phyloP scores from a whole-genome alignment of 2,888 invertebrate genomes.

The Plagodis pulveraria region DNA sequence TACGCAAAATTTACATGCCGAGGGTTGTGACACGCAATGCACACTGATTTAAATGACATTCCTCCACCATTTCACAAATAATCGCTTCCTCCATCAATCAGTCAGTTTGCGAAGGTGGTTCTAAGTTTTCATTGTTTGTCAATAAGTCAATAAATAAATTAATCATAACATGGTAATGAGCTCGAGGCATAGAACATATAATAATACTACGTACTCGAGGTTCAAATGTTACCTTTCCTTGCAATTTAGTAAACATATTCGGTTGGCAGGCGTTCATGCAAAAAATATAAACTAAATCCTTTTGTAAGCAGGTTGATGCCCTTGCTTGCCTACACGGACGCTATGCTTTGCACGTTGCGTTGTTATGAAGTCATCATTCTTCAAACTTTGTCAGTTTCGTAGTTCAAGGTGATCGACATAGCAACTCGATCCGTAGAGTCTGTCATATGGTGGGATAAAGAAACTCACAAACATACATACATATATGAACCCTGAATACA shows the following conservation, averaged over 20 bases:
- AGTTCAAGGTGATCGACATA: constrained; percentile 15
- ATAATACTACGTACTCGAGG: too few relatives aligned
- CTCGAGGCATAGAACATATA: too few relatives aligned
- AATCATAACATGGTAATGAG: too few relatives aligned
- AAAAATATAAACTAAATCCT: too few relatives aligned
- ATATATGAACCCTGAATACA: too few relatives aligned
- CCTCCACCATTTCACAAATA: constrained; percentile 3
- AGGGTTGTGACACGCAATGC: constrained; percentile 51
- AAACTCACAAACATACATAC: too few relatives aligned
- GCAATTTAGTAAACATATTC: too few relatives aligned
- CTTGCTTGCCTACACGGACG: constrained; percentile 26
- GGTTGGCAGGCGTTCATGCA: too few relatives aligned
- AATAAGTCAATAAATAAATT: too few relatives aligned
- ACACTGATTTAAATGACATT: constrained; percentile 26
- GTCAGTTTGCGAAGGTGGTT: not conserved
- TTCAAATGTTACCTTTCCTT: too few relatives aligned
- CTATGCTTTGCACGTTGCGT: constrained; percentile 26
- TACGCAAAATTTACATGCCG: constrained; percentile 63
- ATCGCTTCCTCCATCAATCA: not conserved
- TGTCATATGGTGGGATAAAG: too few relatives aligned
- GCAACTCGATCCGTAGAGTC: constrained; percentile 2
- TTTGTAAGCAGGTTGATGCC: constrained; percentile 19
- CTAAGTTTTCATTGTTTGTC: too few relatives aligned
- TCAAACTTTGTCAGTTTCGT: constrained; percentile 14
- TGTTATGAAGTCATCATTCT: constrained; percentile 28